Evolutionary conservation across 1,140 invertebrate genomes (phyloP).

Genomic region (Macrosteles quadrilineatus): DNA sequence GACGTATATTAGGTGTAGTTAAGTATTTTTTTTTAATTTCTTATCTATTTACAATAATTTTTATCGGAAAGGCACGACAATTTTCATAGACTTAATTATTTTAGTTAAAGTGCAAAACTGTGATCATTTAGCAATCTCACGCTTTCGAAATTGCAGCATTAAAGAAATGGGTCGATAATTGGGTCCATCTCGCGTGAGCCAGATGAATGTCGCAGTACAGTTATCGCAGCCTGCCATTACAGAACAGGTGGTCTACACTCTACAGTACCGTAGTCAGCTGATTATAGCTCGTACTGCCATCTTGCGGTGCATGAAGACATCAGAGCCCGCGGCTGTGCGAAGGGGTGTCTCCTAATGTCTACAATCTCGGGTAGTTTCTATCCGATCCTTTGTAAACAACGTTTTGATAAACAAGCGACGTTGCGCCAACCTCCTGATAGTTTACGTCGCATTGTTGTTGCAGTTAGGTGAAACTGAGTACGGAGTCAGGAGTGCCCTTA

Average conservation of each 20-base stretch:
- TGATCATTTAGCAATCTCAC: no score
- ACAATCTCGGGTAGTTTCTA: neutral
- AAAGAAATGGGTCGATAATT: no score
- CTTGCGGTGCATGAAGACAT: neutral
- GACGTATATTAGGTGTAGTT: no score
- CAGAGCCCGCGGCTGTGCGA: neutral
- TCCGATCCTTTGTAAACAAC: neutral
- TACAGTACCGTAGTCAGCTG: neutral
- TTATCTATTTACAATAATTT: no score
- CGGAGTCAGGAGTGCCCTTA: no score
- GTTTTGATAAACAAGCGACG: neutral
- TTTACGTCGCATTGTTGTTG: neutral
- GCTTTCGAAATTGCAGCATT: no score
- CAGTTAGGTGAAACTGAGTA: no score
- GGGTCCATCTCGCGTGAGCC: no score
- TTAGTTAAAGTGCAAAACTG: no score
- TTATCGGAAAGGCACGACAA: no score
- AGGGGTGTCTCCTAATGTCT: conserved; percentile 2
- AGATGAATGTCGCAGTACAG: neutral
- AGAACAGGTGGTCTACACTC: neutral
- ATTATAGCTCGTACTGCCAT: neutral
- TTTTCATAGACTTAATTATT: no score
- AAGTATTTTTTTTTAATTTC: no score
- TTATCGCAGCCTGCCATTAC: conserved; percentile 6
- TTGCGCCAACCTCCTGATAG: neutral